phyloP scores from a whole-genome alignment of 2,888 invertebrate species.

The Nomada ruficornis region DNA sequence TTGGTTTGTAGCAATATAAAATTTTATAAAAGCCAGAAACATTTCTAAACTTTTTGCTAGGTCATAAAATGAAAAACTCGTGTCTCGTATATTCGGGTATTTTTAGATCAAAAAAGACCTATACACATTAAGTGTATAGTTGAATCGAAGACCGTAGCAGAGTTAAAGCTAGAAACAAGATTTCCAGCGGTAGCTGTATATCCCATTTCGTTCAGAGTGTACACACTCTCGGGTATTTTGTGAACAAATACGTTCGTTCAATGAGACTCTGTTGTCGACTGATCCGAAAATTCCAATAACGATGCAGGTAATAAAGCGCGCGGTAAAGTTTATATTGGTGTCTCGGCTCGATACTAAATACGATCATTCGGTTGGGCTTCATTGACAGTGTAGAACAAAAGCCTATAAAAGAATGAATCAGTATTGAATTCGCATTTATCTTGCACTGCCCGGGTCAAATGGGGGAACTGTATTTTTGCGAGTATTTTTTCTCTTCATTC shows the following conservation, averaged over 20 bases:
- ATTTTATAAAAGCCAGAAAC: too few species aligned
- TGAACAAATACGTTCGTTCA: neutral
- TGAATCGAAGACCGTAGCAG: too few species aligned
- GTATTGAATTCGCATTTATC: constrained; percentile 15
- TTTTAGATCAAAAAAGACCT: too few species aligned
- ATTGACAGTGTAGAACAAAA: constrained; percentile 12
- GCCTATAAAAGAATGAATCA: constrained; percentile 19
- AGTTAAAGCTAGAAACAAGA: too few species aligned
- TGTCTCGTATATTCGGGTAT: too few species aligned
- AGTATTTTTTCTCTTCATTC: neutral
- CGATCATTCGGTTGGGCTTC: constrained; percentile 3
- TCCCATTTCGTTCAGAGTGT: too few species aligned
- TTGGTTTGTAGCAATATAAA: too few species aligned
- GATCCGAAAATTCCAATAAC: neutral
- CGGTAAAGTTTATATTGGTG: neutral
- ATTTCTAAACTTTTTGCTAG: too few species aligned
- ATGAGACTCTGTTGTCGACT: neutral
- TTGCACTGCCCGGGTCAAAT: neutral
- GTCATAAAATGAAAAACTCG: too few species aligned
- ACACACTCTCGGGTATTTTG: too few species aligned
- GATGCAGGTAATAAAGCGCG: neutral
- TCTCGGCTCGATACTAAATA: constrained; percentile 7
- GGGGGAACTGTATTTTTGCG: neutral
- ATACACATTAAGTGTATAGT: too few species aligned
- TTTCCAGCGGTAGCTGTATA: too few species aligned